phyloP scores from a whole-genome alignment of 2,797 vertebrate species.

The Enteromius anoplus region DNA sequence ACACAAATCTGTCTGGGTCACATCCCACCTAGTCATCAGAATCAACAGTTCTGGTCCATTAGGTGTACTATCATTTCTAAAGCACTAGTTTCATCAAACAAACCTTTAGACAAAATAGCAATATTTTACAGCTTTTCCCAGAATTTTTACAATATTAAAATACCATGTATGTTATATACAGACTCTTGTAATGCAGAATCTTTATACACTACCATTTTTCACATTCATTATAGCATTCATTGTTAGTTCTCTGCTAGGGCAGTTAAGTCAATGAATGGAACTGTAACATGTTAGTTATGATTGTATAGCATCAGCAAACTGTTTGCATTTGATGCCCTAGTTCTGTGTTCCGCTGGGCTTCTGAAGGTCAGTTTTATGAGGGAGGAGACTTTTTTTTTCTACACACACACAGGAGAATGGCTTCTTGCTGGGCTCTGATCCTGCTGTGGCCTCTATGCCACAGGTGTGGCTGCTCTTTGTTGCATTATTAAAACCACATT shows the following conservation, averaged over 20 bases:
- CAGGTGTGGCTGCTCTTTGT: constrained; percentile 50
- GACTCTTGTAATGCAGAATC: background rate
- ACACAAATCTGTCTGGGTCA: background rate
- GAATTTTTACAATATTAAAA: background rate
- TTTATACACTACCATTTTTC: background rate
- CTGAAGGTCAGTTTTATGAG: constrained; percentile 27
- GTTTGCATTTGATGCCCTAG: background rate
- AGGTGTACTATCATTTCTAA: background rate
- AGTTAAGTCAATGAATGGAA: background rate
- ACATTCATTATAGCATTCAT: background rate
- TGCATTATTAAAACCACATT: constrained; percentile 52
- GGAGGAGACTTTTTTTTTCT: constrained; percentile 13
- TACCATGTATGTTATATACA: background rate
- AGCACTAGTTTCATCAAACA: background rate
- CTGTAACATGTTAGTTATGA: background rate
- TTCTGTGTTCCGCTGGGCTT: background rate
- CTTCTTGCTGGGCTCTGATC: constrained; percentile 26
- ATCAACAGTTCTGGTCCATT: background rate
- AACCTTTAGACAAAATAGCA: background rate
- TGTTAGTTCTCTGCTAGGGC: background rate
- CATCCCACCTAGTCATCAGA: background rate
- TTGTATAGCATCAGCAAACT: background rate
- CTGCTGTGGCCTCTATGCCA: constrained; percentile 27
- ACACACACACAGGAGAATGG: constrained; percentile 28
- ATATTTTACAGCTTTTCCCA: background rate